Base-by-base conservation (phyloP, 2,888 invertebrate species). In the Autographa pulchrina region DNA sequence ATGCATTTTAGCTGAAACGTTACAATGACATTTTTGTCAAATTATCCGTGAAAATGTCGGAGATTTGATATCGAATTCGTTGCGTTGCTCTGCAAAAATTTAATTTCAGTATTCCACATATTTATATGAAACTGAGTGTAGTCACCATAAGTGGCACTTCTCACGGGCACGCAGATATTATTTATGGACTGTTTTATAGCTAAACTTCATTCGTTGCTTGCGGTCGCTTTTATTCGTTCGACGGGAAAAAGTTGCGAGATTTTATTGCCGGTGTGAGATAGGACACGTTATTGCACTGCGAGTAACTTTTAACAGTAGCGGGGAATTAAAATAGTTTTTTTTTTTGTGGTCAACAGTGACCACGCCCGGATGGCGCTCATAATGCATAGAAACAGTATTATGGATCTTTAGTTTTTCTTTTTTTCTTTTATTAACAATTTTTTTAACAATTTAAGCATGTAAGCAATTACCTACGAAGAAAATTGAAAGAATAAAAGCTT, bases 211-310 rank as follows among this genome's bases (percentile, higher is more conserved):
- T 94, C 95, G 92, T 91, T 92, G 92, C 93, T 56, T 94, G 96
- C 90, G 95, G 96, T 94, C 89, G 93, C 93, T 92, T 94, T 94
- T 95, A 95, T 95, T 93, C 93, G 89, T 94, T 92, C 91, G 91
- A 92, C 92, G 92, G 88, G 94, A 92, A 94, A 95, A 95, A 95
- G 94, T 96, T 95, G 93, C 80, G 88, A 91, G 93, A 89, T 92
- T 95, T 95, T 95, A 95, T 95, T 92, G 89, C 93, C 94, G 93
- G 94, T 94, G 94, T 92, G 95, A 94, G 93, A 94, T 94, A 94
- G 94, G 93, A 94, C 91, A 90, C 94, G 94, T 94, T 95, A 95
- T 95, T 93, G 95, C 93, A 89, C 91, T 90, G 54, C 54, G 25
- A 56, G 25, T 56, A 94, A 95, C 92, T 95, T 94, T 93, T 84